Conservation (phyloP, 2,888 invertebrate genomes). For the Odiellus spinosus region DNA sequence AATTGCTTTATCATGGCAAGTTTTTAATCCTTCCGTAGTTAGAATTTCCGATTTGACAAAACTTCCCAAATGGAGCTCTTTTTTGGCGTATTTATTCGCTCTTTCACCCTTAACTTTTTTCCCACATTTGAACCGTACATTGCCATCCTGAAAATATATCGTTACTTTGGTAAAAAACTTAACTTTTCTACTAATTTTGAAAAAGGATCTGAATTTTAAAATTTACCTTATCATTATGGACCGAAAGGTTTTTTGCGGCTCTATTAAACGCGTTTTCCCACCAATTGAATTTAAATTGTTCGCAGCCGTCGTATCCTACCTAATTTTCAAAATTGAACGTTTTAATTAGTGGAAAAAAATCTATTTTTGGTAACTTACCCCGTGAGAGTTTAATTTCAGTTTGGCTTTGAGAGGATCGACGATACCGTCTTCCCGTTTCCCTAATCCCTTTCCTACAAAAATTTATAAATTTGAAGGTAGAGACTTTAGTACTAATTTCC, state of each 20-base stretch:
- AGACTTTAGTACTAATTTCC: slow-evolving; percentile 2
- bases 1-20: too few species aligned
- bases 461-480: slow-evolving; percentile 1
- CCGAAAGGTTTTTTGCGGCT: slow-evolving; percentile 48
- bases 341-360: not conserved
- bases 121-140: too few species aligned
- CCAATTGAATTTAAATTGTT: slow-evolving; percentile 66
- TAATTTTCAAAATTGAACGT: slow-evolving; percentile 9
- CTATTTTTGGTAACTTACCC: slow-evolving; percentile 3
- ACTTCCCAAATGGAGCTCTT: too few species aligned
- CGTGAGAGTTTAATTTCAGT: slow-evolving; percentile 52
- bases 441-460: slow-evolving; percentile 58
- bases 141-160: too few species aligned
- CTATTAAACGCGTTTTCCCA: slow-evolving; percentile 63
- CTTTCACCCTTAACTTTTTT: too few species aligned
- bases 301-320: slow-evolving; percentile 55
- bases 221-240: slow-evolving; percentile 21
- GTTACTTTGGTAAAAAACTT: too few species aligned
- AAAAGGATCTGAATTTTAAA: not conserved
- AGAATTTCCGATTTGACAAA: too few species aligned
- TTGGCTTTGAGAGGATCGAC: slow-evolving; percentile 56
- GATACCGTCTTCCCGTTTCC: slow-evolving; percentile 63
- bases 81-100: too few species aligned
- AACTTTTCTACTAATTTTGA: too few species aligned
- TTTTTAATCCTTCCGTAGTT: too few species aligned